Percentiles rank a stretch among this genome's conserved stretches.
phyloP scores from a whole-genome alignment of 1,140 invertebrate species.

The Diorhabda carinulata region DNA sequence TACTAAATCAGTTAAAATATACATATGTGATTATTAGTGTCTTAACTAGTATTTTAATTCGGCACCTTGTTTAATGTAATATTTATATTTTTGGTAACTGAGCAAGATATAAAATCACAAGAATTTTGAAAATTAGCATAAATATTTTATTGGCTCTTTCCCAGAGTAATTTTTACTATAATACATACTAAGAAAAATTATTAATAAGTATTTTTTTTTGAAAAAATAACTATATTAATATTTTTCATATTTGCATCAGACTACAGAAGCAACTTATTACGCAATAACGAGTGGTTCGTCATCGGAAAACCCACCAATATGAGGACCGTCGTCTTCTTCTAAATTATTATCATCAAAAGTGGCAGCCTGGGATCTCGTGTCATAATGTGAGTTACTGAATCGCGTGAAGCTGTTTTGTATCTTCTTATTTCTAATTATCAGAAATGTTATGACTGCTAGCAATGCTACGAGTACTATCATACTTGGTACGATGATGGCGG shows the following conservation, averaged over 20 bases:
- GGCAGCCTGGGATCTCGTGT: conserved; percentile 77
- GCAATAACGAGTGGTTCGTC: conserved; percentile 91
- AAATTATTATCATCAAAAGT: conserved; percentile 73
- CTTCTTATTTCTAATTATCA: conserved; percentile 67
- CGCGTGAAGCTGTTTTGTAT: conserved; percentile 73
- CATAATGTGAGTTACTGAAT: conserved; percentile 83
- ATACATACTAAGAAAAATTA: neutral
- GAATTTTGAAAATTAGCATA: neutral
- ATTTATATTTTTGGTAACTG: conserved; percentile 1
- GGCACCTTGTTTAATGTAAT: neutral
- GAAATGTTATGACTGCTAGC: conserved; percentile 57
- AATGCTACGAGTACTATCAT: conserved; percentile 48
- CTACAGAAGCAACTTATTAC: conserved; percentile 46
- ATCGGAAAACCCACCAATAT: conserved; percentile 87
- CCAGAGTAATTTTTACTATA: neutral
- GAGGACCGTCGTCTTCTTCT: conserved; percentile 77
- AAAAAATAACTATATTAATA: neutral
- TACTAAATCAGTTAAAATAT: too few relatives aligned
- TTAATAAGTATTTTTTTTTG: neutral
- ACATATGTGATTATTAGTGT: too few relatives aligned
- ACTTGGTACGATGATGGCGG: conserved; percentile 36
- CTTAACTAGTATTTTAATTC: too few relatives aligned
- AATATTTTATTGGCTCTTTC: neutral
- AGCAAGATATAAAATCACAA: neutral
- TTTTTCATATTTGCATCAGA: neutral